These are phyloP conservation scores for Oscheius myriophilus DNA, from an alignment of 2,888 invertebrate genomes.

Conservation along the genomic window DNA sequence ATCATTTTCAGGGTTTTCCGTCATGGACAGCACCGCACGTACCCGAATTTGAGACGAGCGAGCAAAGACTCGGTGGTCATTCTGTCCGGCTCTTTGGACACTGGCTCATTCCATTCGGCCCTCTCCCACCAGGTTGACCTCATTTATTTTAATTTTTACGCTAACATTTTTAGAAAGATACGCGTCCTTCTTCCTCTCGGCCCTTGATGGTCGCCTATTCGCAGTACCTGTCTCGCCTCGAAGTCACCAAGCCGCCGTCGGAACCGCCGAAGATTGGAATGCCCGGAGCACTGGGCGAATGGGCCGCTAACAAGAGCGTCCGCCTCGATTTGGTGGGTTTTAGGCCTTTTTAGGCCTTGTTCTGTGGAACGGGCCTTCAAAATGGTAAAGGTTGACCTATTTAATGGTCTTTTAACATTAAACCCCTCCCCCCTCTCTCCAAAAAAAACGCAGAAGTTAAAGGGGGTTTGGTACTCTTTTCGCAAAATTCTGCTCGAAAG, in stretches of 20 bases:
- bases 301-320: constrained; percentile 36
- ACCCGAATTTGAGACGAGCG: not conserved
- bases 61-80: not conserved
- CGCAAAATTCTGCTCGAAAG: no score
- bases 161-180: constrained; percentile 22
- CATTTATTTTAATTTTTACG: not conserved
- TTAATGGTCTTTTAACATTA: no score
- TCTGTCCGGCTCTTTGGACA: no score
- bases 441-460: no score
- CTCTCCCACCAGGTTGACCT: constrained; percentile 34
- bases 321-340: constrained; percentile 1
- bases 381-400: not conserved
- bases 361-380: not conserved
- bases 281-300: constrained; percentile 41
- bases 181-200: not conserved
- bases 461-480: no score
- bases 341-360: no score
- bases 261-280: constrained; percentile 40
- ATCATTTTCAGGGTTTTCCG: constrained; percentile 18
- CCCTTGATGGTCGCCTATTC: constrained; percentile 17
- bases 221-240: constrained; percentile 8
- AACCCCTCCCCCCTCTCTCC: no score
- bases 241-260: constrained; percentile 11
- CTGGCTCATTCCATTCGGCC: constrained; percentile 45
- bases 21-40: constrained; percentile 10